These are phyloP conservation scores for Ochropleura plecta DNA, from an alignment of 2,888 invertebrate genomes.

Conservation along the genomic window DNA sequence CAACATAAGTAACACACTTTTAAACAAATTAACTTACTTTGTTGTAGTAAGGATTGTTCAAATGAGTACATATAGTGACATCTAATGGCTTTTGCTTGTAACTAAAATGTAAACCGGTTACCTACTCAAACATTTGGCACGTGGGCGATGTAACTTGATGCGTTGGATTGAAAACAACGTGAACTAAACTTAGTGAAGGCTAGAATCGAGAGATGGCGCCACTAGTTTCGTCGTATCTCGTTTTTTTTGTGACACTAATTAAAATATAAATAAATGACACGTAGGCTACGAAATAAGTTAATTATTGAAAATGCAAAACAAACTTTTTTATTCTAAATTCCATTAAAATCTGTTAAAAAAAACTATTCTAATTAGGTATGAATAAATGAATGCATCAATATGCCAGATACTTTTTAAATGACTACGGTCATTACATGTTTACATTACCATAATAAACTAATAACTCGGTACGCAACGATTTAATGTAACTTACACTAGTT, in stretches of 20 bases:
- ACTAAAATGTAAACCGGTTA: slow-evolving; percentile 9
- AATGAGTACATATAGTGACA: slow-evolving; percentile 35
- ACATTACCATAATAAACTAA: not conserved
- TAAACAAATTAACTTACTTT: not conserved
- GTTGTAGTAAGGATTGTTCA: not conserved
- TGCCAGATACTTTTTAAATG: not conserved
- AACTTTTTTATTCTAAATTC: not conserved
- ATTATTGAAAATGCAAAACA: not conserved
- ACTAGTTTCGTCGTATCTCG: not conserved
- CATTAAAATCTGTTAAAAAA: not conserved
- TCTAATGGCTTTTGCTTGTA: slow-evolving; percentile 13
- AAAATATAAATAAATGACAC: not conserved
- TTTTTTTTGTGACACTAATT: not conserved
- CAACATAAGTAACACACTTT: not conserved
- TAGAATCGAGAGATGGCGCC: not conserved
- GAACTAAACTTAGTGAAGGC: not conserved
- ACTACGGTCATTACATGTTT: not conserved
- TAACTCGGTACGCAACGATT: not conserved
- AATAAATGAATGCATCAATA: not conserved
- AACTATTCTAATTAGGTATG: not conserved
- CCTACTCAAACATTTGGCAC: not conserved
- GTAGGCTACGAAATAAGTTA: not conserved
- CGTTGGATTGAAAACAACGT: not conserved
- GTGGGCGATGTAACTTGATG: not conserved
- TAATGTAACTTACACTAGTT: slow-evolving; percentile 4